These are phyloP conservation scores for Hydrophis major DNA, from an alignment of 2,797 vertebrate species.

Conservation along the genomic window DNA sequence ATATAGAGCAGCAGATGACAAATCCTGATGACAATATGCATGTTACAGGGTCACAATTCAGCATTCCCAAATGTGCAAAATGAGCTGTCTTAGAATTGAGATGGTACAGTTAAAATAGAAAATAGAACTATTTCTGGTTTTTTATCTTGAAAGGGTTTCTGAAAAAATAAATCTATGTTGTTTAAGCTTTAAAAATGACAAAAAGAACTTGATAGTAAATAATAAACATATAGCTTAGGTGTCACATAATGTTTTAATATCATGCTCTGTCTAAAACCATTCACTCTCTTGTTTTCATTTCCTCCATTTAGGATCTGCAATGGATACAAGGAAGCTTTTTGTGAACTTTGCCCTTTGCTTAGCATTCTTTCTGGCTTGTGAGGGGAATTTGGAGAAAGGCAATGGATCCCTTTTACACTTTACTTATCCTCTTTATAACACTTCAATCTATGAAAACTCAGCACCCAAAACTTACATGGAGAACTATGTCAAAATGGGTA, in stretches of 20 bases:
- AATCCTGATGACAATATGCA: constrained; percentile 7
- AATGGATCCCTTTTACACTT: constrained; percentile 77
- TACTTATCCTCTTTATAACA: constrained; percentile 88
- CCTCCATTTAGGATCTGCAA: constrained; percentile 58
- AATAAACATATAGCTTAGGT: not conserved
- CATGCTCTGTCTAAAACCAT: not conserved
- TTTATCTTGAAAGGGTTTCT: constrained; percentile 61
- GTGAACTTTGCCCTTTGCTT: constrained; percentile 62
- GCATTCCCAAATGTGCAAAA: constrained; percentile 21
- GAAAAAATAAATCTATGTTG: constrained; percentile 69
- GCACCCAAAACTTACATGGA: constrained; percentile 88
- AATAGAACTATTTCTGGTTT: constrained; percentile 64
- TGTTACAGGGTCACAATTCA: constrained; percentile 20
- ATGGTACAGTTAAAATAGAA: constrained; percentile 43
- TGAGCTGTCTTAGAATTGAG: not conserved
- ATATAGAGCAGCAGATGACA: not conserved
- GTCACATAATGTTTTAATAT: not conserved
- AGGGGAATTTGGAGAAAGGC: constrained; percentile 67
- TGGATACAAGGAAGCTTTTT: constrained; percentile 60
- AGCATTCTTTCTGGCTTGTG: constrained; percentile 64
- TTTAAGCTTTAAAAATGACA: constrained; percentile 60
- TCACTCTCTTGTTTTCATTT: constrained; percentile 15
- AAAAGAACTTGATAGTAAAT: constrained; percentile 57
- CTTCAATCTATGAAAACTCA: constrained; percentile 91
- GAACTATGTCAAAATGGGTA: constrained; percentile 86